These are phyloP conservation scores for Chrysaora quinquecirrha DNA, from an alignment of 30 jellyfish, hydroid and myxozoan genomes.

Conservation along the genomic window DNA sequence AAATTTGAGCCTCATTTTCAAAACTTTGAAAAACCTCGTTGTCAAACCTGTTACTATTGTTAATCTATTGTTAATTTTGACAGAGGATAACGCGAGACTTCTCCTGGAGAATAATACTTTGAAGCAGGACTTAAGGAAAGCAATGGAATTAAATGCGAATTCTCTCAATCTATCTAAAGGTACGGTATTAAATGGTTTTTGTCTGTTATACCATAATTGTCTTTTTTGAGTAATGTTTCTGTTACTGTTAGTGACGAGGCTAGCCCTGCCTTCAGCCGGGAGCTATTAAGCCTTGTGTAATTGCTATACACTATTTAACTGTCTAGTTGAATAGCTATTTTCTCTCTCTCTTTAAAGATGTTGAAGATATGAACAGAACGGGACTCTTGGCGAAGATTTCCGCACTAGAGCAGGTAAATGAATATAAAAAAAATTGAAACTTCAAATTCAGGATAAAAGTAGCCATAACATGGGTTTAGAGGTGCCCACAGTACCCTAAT, in stretches of 20 bases:
- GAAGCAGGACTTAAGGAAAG: slow-evolving; percentile 82
- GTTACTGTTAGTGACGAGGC: neutral
- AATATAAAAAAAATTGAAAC: too few species aligned
- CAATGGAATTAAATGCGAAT: slow-evolving; percentile 62
- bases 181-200: neutral
- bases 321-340: too few species aligned
- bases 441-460: too few species aligned
- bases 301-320: too few species aligned
- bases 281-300: too few species aligned
- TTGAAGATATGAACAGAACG: slow-evolving; percentile 91
- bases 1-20: too few species aligned
- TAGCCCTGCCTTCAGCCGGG: too few species aligned
- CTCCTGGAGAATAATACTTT: slow-evolving; percentile 68
- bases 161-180: slow-evolving; percentile 77
- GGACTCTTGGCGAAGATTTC: slow-evolving; percentile 88
- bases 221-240: neutral
- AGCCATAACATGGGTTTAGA: too few species aligned
- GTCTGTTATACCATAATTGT: neutral
- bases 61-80: neutral
- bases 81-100: slow-evolving; percentile 88
- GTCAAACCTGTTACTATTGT: too few species aligned
- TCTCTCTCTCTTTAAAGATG: slow-evolving; percentile 46
- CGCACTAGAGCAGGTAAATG: slow-evolving; percentile 79
- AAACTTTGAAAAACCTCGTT: too few species aligned
- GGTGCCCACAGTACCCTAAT: too few species aligned